A percentile compares a stretch with the other conserved stretches of the same genome.
phyloP scores from a whole-genome alignment of 2,888 invertebrate genomes.

The Tachina fera region DNA sequence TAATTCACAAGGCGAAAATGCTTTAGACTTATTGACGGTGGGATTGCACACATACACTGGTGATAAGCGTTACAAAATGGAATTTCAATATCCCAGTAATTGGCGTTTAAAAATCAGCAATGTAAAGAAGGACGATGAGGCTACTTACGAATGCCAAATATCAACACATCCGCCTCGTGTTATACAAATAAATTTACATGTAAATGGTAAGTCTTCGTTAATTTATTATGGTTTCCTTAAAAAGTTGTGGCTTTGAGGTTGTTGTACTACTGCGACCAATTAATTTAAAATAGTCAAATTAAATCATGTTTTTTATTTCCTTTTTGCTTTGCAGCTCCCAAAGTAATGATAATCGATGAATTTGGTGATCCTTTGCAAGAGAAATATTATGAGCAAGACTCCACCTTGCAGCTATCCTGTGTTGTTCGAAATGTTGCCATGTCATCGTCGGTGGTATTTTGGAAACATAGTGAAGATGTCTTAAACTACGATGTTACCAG shows the following conservation, averaged over 20 bases:
- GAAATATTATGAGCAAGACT: constrained; percentile 85
- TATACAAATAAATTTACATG: constrained; percentile 83
- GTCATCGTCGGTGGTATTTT: constrained; percentile 84
- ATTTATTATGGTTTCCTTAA: background rate
- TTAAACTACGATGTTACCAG: constrained; percentile 84
- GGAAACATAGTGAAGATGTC: constrained; percentile 84
- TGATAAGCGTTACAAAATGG: constrained; percentile 85
- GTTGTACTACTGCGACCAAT: background rate
- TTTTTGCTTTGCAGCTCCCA: constrained; percentile 82
- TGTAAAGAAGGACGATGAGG: constrained; percentile 84
- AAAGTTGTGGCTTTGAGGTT: background rate
- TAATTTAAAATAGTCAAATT: background rate
- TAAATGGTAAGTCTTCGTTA: constrained; percentile 82
- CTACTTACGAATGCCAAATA: constrained; percentile 84
- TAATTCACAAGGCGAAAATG: constrained; percentile 85
- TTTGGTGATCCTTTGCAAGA: constrained; percentile 84
- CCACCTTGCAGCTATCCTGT: constrained; percentile 85
- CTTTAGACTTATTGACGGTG: constrained; percentile 87
- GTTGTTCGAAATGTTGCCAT: constrained; percentile 84
- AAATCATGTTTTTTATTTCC: background rate
- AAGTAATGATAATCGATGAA: constrained; percentile 85
- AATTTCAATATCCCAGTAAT: constrained; percentile 85
- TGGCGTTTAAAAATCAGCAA: constrained; percentile 85
- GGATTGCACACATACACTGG: constrained; percentile 88
- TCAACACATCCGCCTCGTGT: constrained; percentile 85